These are phyloP conservation scores for Plusia festucae DNA, from an alignment of 2,888 invertebrate species.

Conservation along the genomic window DNA sequence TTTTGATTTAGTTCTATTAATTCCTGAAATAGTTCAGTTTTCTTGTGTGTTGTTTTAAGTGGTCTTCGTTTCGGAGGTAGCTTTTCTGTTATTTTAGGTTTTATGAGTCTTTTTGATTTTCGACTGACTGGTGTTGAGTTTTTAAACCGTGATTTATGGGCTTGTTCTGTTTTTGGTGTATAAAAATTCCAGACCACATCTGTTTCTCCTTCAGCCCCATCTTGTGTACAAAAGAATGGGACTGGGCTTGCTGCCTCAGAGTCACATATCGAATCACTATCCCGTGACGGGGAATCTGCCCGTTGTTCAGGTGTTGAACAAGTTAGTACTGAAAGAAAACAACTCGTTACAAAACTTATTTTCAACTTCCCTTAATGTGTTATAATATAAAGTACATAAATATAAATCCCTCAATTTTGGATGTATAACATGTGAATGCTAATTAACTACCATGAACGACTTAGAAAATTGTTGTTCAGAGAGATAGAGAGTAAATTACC, in stretches of 20 bases:
- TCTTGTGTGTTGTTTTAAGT: constrained; percentile 73
- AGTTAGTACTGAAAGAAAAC: constrained; percentile 74
- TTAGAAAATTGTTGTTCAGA: neutral
- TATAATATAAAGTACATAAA: neutral
- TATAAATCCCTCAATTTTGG: neutral
- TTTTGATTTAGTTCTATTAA: constrained; percentile 83
- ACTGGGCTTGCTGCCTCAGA: constrained; percentile 85
- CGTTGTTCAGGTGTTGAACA: constrained; percentile 84
- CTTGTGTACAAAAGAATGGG: constrained; percentile 86
- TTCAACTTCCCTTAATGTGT: neutral
- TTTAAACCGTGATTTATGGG: constrained; percentile 67
- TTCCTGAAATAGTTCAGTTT: constrained; percentile 81
- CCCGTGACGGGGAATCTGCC: constrained; percentile 80
- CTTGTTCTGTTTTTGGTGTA: constrained; percentile 81
- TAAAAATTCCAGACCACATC: constrained; percentile 88
- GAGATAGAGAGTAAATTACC: constrained; percentile 58
- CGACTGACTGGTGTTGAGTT: constrained; percentile 82
- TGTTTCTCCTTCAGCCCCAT: constrained; percentile 84
- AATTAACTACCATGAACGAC: neutral
- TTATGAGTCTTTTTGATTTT: constrained; percentile 71
- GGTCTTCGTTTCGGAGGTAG: constrained; percentile 74
- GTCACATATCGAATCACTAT: constrained; percentile 82
- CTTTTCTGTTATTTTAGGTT: constrained; percentile 74
- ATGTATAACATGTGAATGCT: neutral
- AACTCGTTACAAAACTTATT: neutral